A percentile compares a stretch with the other conserved stretches of the same genome.
Conservation (phyloP, 2,888 invertebrate genomes). For the Habrosyne pyritoides region DNA sequence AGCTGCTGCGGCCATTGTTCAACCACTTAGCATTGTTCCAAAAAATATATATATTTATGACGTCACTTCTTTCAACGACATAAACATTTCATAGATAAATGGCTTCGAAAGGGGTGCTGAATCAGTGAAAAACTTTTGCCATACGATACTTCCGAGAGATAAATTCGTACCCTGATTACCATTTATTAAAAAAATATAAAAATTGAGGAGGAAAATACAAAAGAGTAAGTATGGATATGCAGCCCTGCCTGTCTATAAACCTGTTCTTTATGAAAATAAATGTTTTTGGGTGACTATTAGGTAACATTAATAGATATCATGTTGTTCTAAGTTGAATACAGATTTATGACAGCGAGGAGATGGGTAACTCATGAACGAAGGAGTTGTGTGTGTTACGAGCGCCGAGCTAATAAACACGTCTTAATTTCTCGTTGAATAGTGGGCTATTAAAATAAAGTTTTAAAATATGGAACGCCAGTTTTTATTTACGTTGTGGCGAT, state of each 20-base stretch:
- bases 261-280: too few relatives aligned
- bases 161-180: constrained; percentile 55
- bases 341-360: constrained; percentile 64
- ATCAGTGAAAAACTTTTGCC: constrained; percentile 54
- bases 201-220: constrained; percentile 1
- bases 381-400: constrained; percentile 76
- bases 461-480: constrained; percentile 79
- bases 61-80: background rate
- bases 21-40: constrained; percentile 59
- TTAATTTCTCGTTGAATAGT: constrained; percentile 80
- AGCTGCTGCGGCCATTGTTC: constrained; percentile 67
- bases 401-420: constrained; percentile 78
- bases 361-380: constrained; percentile 68
- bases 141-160: constrained; percentile 68
- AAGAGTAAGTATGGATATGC: background rate
- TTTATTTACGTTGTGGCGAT: constrained; percentile 77
- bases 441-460: constrained; percentile 81
- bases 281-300: constrained; percentile 16
- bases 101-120: constrained; percentile 21
- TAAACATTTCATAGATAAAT: constrained; percentile 9
- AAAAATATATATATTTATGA: constrained; percentile 33
- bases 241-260: too few relatives aligned
- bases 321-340: constrained; percentile 58
- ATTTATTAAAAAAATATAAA: constrained; percentile 20
- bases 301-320: constrained; percentile 42